phyloP scores from a whole-genome alignment of 2,888 invertebrate genomes.

The Drosophila borborema region DNA sequence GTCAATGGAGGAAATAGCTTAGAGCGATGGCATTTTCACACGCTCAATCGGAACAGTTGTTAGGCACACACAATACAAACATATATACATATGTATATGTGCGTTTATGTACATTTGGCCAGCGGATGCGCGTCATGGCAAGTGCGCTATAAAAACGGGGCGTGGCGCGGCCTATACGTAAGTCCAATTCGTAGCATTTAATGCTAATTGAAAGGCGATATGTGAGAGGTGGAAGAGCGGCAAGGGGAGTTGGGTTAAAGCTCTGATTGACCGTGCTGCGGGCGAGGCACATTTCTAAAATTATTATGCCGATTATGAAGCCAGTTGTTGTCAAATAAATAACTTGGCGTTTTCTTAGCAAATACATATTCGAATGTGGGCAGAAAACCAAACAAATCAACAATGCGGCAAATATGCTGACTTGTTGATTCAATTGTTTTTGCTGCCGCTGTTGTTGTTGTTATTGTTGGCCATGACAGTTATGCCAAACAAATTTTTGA shows the following conservation, averaged over 20 bases:
- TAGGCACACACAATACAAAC: conserved; percentile 8
- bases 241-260: neutral
- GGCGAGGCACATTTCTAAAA: conserved; percentile 50
- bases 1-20: conserved; percentile 63
- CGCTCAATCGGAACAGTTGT: conserved; percentile 59
- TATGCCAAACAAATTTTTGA: conserved; percentile 63
- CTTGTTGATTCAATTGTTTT: conserved; percentile 30
- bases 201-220: conserved; percentile 24
- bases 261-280: conserved; percentile 32
- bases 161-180: conserved; percentile 41
- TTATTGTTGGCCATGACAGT: conserved; percentile 61
- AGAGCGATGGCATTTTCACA: conserved; percentile 73
- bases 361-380: conserved; percentile 57
- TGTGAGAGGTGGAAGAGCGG: neutral
- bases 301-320: conserved; percentile 62
- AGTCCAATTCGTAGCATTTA: conserved; percentile 32
- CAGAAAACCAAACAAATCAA: conserved; percentile 52
- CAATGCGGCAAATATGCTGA: conserved; percentile 57
- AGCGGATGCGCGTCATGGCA: conserved; percentile 67
- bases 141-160: conserved; percentile 41
- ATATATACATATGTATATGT: neutral
- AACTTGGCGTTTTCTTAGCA: conserved; percentile 73
- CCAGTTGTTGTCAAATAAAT: conserved; percentile 60
- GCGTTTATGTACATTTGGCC: conserved; percentile 14
- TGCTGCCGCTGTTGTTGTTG: conserved; percentile 24